Base-by-base conservation (phyloP, 2,888 invertebrate genomes). In the Noctua janthe region DNA sequence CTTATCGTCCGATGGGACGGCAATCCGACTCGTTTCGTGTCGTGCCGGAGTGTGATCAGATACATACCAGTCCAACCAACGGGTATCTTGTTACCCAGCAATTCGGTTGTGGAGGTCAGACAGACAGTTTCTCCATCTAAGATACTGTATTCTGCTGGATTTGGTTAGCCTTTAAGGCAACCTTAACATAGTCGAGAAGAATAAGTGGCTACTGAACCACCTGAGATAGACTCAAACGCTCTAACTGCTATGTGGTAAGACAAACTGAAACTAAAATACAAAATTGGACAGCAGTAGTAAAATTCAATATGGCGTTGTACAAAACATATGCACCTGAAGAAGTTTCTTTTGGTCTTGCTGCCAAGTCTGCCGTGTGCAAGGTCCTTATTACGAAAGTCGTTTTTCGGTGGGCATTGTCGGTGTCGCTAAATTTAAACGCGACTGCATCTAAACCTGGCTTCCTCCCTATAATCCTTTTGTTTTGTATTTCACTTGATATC, bases 391-490 rank as follows among this genome's bases (percentile, higher is more conserved):
- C 88, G 86, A 75, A 87, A 87, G 85, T 78, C 81, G 83, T 91
- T 88, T 86, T 86, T 88, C 88, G 86, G 86, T 85, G 82, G 56
- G 77, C 74, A 88, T 71, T 73, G 86, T 76, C 86, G 85, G 78
- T 82, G 85, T 79, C 79, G 86, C 88, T 82, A 88, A 87, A 77
- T 85, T 78, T 87, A 87, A 85, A 85, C 72, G 86, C 85, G 75
- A 39, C 87, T 81, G 69, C 69, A 75, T 84, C 87, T 71, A 80
- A 82, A 77, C 64, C 56, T 13, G 39, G 17, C 74, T 82, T 79
- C 77, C 82, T 86, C 88, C 77, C 88, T 86, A 85, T 86, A 86
- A 88, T 86, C 86, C 86, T 86, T 86, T 86, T 86, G 88, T 86
- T 82, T 88, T 71, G 82, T 87, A 78, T 87, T 86, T 88, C 86